Evolutionary conservation across 2,888 invertebrate species (phyloP).

Genomic region (Hydraecia micacea): DNA sequence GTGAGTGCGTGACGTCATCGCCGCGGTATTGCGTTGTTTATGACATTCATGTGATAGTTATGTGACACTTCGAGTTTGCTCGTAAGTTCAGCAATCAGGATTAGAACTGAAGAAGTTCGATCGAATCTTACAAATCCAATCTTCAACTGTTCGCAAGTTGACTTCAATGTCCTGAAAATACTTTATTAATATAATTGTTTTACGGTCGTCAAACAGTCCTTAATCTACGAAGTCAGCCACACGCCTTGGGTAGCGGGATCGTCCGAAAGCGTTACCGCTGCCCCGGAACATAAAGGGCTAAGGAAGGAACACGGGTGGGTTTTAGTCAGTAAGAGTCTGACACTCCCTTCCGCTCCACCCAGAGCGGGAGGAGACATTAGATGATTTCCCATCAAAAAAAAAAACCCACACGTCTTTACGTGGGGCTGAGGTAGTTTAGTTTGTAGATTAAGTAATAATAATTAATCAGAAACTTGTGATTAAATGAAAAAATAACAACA

Average conservation of each 20-base stretch:
- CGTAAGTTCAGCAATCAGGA: neutral
- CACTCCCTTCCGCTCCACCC: too few species aligned
- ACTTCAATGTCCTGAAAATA: neutral
- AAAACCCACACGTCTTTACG: neutral
- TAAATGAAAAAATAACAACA: neutral
- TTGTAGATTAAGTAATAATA: neutral
- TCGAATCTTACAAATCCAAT: neutral
- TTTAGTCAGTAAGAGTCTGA: too few species aligned
- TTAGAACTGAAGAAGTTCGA: neutral
- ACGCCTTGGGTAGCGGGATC: too few species aligned
- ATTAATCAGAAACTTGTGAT: neutral
- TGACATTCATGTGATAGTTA: slow-evolving; percentile 3
- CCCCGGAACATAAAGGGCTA: too few species aligned
- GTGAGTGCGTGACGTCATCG: slow-evolving; percentile 54
- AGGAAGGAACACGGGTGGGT: too few species aligned
- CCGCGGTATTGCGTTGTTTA: slow-evolving; percentile 30
- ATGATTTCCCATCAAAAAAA: too few species aligned
- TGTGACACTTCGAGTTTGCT: neutral
- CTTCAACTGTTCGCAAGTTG: neutral
- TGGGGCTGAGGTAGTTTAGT: neutral
- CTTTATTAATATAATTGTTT: neutral
- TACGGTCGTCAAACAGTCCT: neutral
- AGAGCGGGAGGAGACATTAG: too few species aligned
- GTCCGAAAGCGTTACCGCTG: too few species aligned
- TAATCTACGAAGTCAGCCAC: neutral